phyloP scores from a whole-genome alignment of 2,797 vertebrate species.

The Valencia hispanica region DNA sequence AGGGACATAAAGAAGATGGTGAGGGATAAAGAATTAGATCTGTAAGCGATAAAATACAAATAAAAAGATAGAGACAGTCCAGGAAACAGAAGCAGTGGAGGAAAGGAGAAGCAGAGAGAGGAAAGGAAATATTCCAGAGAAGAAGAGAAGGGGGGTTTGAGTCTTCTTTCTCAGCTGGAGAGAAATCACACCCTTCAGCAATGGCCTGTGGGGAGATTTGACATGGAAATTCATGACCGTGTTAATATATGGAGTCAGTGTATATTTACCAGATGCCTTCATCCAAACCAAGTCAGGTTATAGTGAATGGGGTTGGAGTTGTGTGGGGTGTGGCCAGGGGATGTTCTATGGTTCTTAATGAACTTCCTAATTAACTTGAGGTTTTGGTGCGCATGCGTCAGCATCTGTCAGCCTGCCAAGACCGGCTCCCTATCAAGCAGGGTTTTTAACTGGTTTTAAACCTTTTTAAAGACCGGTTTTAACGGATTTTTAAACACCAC shows the following conservation, averaged over 20 bases:
- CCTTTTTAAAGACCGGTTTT: too few relatives aligned
- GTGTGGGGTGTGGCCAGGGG: not conserved
- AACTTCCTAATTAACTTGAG: not conserved
- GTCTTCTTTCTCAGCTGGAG: conserved; percentile 55
- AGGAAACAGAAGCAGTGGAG: conserved; percentile 23
- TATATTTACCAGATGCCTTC: conserved; percentile 45
- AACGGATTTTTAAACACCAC: too few relatives aligned
- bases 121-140: conserved; percentile 26
- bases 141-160: conserved; percentile 10
- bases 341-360: not conserved
- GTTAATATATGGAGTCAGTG: conserved; percentile 70
- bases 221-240: conserved; percentile 72
- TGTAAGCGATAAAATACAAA: conserved; percentile 32
- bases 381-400: too few relatives aligned
- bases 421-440: too few relatives aligned
- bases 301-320: not conserved
- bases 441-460: too few relatives aligned
- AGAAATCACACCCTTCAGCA: conserved; percentile 64
- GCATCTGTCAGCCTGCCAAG: too few relatives aligned
- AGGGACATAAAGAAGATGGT: conserved; percentile 34
- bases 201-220: conserved; percentile 65
- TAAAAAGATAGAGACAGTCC: conserved; percentile 20
- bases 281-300: conserved; percentile 20
- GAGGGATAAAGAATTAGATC: conserved; percentile 34
- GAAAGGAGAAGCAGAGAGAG: conserved; percentile 21